Percentiles rank a stretch among this genome's conserved stretches.
These are phyloP conservation scores for Eupsilia transversa DNA, from an alignment of 2,888 invertebrate species.

Conservation along the genomic window DNA sequence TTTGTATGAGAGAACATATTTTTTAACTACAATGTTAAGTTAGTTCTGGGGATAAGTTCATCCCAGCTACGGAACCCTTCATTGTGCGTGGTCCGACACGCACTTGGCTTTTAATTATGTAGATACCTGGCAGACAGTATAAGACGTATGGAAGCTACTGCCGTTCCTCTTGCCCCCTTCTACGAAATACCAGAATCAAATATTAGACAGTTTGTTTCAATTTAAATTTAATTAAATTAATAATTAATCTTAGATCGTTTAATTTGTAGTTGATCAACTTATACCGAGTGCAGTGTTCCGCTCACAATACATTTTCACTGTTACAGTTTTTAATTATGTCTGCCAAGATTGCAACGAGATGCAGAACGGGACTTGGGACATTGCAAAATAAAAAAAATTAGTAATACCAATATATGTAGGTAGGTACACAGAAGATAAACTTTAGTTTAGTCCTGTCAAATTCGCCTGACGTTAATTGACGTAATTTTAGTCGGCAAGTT, in stretches of 20 bases:
- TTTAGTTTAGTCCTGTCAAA: too few relatives aligned
- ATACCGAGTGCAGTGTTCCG: constrained; percentile 17
- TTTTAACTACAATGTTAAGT: too few relatives aligned
- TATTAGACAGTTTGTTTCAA: neutral
- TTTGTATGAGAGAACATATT: too few relatives aligned
- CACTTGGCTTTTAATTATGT: too few relatives aligned
- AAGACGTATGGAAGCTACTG: neutral
- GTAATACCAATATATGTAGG: too few relatives aligned
- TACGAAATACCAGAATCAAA: neutral
- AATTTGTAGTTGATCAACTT: constrained; percentile 34
- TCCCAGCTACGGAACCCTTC: too few relatives aligned
- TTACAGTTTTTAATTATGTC: constrained; percentile 57
- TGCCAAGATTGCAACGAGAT: constrained; percentile 52
- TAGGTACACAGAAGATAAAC: too few relatives aligned
- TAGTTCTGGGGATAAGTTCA: too few relatives aligned
- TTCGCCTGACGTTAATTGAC: too few relatives aligned
- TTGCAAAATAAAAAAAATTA: neutral
- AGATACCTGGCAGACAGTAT: neutral
- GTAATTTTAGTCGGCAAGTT: too few relatives aligned
- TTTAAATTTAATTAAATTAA: neutral
- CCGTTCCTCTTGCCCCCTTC: neutral
- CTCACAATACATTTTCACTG: constrained; percentile 41
- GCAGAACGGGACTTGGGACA: constrained; percentile 33
- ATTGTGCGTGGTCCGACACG: too few relatives aligned
- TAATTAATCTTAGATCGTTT: constrained; percentile 8